Base-by-base conservation (phyloP, 2,113 vertebrate species). In the Pyxicephalus adspersus region DNA sequence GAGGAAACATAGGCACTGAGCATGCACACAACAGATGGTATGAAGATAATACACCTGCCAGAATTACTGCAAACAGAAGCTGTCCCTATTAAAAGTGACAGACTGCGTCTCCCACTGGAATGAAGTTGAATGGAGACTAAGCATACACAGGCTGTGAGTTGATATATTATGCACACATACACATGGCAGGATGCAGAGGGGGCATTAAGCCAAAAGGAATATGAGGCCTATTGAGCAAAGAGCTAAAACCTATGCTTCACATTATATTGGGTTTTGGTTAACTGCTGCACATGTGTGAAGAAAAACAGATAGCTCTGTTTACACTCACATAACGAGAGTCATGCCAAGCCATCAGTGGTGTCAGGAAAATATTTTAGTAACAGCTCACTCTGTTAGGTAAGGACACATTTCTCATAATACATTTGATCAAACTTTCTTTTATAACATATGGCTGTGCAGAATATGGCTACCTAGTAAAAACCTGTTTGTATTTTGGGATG, bases 31-130 rank as follows among this genome's bases (percentile, higher is more conserved):
- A 64, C 80, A 75, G 80, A 82, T 82, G 80, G 80, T 51, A 45
- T 28, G 25, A 54, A 65, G 51, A 45, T 64, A 23, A 34, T 65
- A 74, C 80, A 75, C 80, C 80, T 82, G 80, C 70, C 70, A 82
- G 63, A 25, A 65, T 34, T 75, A 54, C 71, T 58, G 71, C 63
- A 75, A 82, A 75, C 80, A 75, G 79, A 81, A 73, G 80, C 80
- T 57, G 80, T 75, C 63, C 68, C 63, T 75, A 82, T 82, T 82
- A 82, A 45, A 82, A 81, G 68, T 73, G 68, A 74, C 60, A 74
- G 70, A 74, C 68, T 72, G 45, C 18, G 50, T 72, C 68, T 74
- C 79, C 79, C 79, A 81, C 38, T 73, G 70, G 79, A 74, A 54
- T 34, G 60, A 64, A 38, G 60, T 74, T 17, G 61, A 51, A 57